Conservation (phyloP, 2,113 vertebrate species). For the Turdus rufiventris region DNA sequence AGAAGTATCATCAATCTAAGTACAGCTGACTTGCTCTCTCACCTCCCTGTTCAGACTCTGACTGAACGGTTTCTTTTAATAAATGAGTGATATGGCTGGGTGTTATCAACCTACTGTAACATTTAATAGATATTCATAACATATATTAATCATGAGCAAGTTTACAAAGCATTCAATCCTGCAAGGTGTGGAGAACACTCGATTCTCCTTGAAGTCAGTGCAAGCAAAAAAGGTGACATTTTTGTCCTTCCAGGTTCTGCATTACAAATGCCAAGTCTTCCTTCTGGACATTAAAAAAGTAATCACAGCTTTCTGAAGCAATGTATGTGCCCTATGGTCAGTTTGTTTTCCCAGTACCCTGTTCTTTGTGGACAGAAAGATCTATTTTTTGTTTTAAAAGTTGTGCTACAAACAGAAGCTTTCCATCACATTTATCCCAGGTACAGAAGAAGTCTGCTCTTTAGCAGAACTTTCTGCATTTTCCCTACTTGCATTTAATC, state of each 20-base stretch:
- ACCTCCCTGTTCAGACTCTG: slow-evolving; percentile 2
- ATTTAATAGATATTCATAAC: slow-evolving; percentile 66
- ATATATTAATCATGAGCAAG: slow-evolving; percentile 47
- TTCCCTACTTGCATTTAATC: neutral
- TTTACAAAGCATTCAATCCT: slow-evolving; percentile 30
- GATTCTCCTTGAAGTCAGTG: neutral
- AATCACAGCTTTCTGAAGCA: neutral
- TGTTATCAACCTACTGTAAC: slow-evolving; percentile 65
- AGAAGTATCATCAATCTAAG: slow-evolving; percentile 57
- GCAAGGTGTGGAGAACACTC: neutral
- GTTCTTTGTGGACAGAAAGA: neutral
- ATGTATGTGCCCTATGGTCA: no score
- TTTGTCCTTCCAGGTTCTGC: neutral
- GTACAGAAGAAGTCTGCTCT: neutral
- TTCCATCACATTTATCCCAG: neutral
- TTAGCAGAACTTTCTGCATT: slow-evolving; percentile 15
- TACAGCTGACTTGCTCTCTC: slow-evolving; percentile 9
- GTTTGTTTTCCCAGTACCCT: neutral
- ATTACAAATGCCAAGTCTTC: neutral
- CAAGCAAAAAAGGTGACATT: neutral
- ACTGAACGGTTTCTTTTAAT: slow-evolving; percentile 60
- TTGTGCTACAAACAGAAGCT: neutral
- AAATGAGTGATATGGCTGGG: slow-evolving; percentile 50
- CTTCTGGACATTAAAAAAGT: neutral
- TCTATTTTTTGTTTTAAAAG: slow-evolving; percentile 3